Conservation (phyloP, 2,113 vertebrate genomes). For the Oreochromis spilurus region DNA sequence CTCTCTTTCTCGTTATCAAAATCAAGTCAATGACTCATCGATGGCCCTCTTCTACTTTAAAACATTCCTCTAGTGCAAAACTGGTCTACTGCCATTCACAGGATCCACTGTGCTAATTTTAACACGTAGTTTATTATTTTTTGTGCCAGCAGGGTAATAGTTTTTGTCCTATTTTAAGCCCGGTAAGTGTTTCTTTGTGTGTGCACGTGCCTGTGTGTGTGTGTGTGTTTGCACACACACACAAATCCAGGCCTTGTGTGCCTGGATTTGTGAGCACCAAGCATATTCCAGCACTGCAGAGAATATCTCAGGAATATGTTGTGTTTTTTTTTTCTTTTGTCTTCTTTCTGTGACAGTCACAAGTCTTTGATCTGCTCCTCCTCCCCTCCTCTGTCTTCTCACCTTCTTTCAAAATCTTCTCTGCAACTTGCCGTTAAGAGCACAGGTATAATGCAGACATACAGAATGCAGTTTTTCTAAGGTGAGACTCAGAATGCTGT, state of each 20-base stretch:
- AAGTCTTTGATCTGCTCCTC: constrained; percentile 62
- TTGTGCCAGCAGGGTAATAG: constrained; percentile 19
- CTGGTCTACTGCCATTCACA: constrained; percentile 25
- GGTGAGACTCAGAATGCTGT: background rate
- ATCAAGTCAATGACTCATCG: background rate
- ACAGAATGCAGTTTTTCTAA: constrained; percentile 8
- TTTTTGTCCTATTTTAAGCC: constrained; percentile 59
- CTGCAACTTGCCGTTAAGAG: constrained; percentile 13
- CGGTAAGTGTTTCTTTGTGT: constrained; percentile 19
- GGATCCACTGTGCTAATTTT: constrained; percentile 39
- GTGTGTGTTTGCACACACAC: background rate
- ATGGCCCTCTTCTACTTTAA: constrained; percentile 7
- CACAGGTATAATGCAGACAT: background rate
- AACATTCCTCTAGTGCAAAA: constrained; percentile 10
- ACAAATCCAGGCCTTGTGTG: background rate
- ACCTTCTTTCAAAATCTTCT: constrained; percentile 55
- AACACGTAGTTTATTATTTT: constrained; percentile 28
- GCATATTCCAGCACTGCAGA: constrained; percentile 45
- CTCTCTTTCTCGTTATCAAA: background rate
- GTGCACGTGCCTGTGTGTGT: background rate
- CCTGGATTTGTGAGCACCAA: constrained; percentile 49
- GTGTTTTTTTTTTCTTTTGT: constrained; percentile 30
- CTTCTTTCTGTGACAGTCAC: constrained; percentile 67
- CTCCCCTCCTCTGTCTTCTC: constrained; percentile 36
- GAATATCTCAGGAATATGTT: constrained; percentile 48